Base-by-base conservation (phyloP, 2,797 vertebrate genomes). In the Lerista edwardsae region DNA sequence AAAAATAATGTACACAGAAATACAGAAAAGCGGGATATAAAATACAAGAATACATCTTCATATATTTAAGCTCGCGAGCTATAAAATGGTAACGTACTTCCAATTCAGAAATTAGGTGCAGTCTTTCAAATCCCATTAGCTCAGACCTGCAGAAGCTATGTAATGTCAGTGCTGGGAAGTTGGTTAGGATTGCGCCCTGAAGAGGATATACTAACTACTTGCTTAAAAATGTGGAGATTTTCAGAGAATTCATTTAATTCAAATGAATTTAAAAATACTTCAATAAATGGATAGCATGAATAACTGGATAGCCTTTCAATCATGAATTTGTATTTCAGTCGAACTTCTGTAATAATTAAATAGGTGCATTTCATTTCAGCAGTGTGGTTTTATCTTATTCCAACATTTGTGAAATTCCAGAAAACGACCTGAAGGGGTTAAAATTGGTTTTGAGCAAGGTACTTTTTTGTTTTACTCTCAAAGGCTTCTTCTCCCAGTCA, bases 391-490 rank as follows among this genome's bases (percentile, higher is more conserved):
- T 88, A 85, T 23, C 68, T 67, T 59, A 83, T 65, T 78, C 25
- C 27, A 89, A 91, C 83, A 25, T 1, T 9, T 4, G 21, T 79
- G 51, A 67, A 88, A 5, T 87, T 76, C 44, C 84, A 80, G 4
- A n/a, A n/a, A 74, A 41, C 57, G 89, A 15, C 27, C 29, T 55
- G 29, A 79, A 76, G 76, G n/a, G 82, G 75, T 9, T 84, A 85
- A 91, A 76, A 44, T 34, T 59, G 77, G 62, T 84, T 88, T 75
- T 83, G 85, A 82, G 25, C 36, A 84, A 23, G 85, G 83, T 84
- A 34, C 27, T 80, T 79, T 68, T 67, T 81, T 67, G 89, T 68
- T 67, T 81, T 67, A 90, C 59, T 31, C 51, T 9, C 81, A 67
- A 44, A 92, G 51, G 41, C 0, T 0, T 25, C 47, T 21, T 51